Base-by-base conservation (phyloP, 2,888 invertebrate species). In the Ochropacha duplaris region DNA sequence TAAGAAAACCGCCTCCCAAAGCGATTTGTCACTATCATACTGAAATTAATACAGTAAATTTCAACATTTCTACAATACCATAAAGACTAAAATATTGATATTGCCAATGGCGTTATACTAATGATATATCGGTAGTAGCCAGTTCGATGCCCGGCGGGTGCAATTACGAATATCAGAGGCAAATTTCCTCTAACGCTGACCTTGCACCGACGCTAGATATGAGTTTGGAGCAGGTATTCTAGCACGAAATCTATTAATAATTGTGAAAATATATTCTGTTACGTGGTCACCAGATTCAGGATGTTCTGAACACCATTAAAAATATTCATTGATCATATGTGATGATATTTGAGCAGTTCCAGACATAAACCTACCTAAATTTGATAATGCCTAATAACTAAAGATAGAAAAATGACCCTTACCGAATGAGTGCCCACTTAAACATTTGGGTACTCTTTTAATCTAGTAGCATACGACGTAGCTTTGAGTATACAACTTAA, bases 181-280 rank as follows among this genome's bases (percentile, higher is more conserved):
- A 79, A 84, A 83, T 85, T 84, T 80, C 82, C 83, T 82, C 73
- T 75, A 77, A 67, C 69, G 64, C 74, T 76, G 81, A 76, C 76
- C 79, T 68, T 60, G 54, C 62, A 49, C 59, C 62, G 58, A 54
- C 58, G 52, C 22, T 31, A 11, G 31, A 34, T 55, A 55, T 61
- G 16, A 60, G 54, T 54, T 59, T 65, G 65, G 71, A 72, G 59
- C 44, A 11, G 69, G 74, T 56, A 63, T 67, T 56, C 54, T 65
- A 55, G 50, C 65, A 36, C n/a, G 36, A 65, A 61, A 69, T 62
- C 16, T 44, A 44, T 44, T 31, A 12, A 31, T 31, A 12, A 19
- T 52, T 52, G 8, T 51, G 6, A 19, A 19, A 9, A 2, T 9
- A 1, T 12, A 34, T 39, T n/a, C 39, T 34, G 34, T 34, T 34